Evolutionary conservation across 2,113 vertebrate species (phyloP).

Genomic region (Miniopterus natalensis): DNA sequence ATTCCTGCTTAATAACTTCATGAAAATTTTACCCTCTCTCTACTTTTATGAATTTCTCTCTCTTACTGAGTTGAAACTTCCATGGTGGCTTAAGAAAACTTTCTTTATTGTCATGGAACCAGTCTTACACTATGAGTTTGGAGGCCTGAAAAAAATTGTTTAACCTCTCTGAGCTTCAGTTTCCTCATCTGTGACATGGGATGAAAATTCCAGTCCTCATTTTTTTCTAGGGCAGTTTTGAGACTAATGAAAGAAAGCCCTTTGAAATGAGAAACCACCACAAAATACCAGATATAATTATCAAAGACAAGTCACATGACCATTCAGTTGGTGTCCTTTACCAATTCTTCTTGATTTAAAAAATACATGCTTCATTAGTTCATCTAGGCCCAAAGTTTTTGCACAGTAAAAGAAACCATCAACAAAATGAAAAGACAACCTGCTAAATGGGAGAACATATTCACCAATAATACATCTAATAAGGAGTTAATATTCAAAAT

Average conservation of each 20-base stretch:
- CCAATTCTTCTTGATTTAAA: neutral
- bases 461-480: too few relatives aligned
- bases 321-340: neutral
- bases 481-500: too few relatives aligned
- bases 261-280: neutral
- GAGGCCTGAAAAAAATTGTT: neutral
- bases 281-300: neutral
- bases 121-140: neutral
- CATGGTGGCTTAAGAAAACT: neutral
- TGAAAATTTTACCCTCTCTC: conserved; percentile 11
- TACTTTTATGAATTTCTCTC: neutral
- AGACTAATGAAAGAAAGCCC: neutral
- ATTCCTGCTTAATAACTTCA: neutral
- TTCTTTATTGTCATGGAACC: neutral
- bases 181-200: neutral
- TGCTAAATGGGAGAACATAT: too few relatives aligned
- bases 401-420: too few relatives aligned
- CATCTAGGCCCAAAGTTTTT: neutral
- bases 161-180: neutral
- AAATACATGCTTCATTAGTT: neutral
- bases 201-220: neutral
- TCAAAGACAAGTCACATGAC: neutral
- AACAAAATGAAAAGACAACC: too few relatives aligned
- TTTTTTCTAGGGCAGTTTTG: neutral
- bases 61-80: neutral